Base-by-base conservation (phyloP, 2,113 vertebrate genomes). In the Misgurnus mizolepis region DNA sequence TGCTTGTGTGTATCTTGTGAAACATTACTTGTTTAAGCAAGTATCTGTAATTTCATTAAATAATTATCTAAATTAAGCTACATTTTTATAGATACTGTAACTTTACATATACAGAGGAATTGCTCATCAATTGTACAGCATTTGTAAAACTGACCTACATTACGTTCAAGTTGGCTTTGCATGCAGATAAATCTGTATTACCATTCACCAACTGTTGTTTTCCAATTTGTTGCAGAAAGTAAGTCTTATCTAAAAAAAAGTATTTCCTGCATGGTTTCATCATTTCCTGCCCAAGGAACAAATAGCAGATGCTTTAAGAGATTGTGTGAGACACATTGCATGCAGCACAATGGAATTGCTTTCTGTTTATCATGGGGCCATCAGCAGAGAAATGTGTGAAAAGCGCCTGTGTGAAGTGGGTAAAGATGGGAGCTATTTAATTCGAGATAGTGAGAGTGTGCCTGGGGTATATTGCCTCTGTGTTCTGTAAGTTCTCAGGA, bases 401-500 rank as follows among this genome's bases (percentile, higher is more conserved):
- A 90, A 53, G 78, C 90, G 94, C 43, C 88, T 95, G 79, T 86
- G 91, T 11, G 88, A 88, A 0, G 88, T 85, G 0, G 94, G 94
- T 9, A 82, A 80, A 10, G 93, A 95, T 0, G 94, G 94, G 80
- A 95, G 94, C 85, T 95, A 94, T 84, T 84, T 95, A 71, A 89
- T 95, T 85, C 80, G 94, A 69, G 93, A 95, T 90, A 95, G 94
- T 0, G 94, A 95, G 89, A 93, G 78, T 12, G 78, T 94, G 49
- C 91, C 93, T 0, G 93, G 92, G 0, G 89, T 78, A 22, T 95
- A 93, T 89, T 95, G 94, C 88, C 88, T 95, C 27, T 95, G 94
- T 3, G 94, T 95, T 18, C 91, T 95, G 94, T 95, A 89, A 95
- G 94, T 95, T 92, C 7, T 66, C 8, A 4, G 53, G 4, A 65